Evolutionary conservation across 2,888 invertebrate genomes (phyloP), one percentile per base, ranked within the genome.

Genomic region (Piscicola geometra): DNA sequence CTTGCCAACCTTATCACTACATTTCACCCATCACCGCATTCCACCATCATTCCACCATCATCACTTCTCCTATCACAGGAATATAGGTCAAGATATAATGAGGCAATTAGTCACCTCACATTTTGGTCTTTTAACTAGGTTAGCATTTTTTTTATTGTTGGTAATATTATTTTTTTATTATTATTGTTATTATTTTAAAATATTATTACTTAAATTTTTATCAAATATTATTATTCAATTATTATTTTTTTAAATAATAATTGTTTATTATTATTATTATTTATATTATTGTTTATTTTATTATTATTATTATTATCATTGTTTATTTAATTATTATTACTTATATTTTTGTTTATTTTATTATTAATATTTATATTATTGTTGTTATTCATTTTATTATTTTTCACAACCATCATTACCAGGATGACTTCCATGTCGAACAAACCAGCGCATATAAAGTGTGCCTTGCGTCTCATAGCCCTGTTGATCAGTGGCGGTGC

Each of bases 371-470:
- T 41, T 1, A 25, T 25, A 70, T 18, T 35, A 28, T 30, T 64
- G 64, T 30, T 28, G 30, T 64, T 12, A 28, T 64, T 64, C 21
- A 12, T 64, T 64, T 64, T 30, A 5, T 12, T 64, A 21, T 9
- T 36, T 18, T 35, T 30, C 33, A 36, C 35, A 35, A 70, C 36
- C 30, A 68, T 68, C 68, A 68, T 68, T 32, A 68, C 64, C 32
- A 73, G 56, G 73, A 52, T 36, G 73, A 73, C 73, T 12, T 73
- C 73, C 2, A 35, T 73, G 35, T 47, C 60, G 1, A 73, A 73
- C 64, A 73, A 73, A 25, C 64, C 73, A 3, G 33, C 28, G 0
- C 73, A 73, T 21, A 64, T 73, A 35, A 73, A 73, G 35, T 56
- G 56, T 21, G 73, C 64, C 2, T 56, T 73, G 36, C 56, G 64